These are phyloP conservation scores for Holothuria scabra DNA, from an alignment of 53 echinoderm and acorn worm genomes.

Conservation along the genomic window DNA sequence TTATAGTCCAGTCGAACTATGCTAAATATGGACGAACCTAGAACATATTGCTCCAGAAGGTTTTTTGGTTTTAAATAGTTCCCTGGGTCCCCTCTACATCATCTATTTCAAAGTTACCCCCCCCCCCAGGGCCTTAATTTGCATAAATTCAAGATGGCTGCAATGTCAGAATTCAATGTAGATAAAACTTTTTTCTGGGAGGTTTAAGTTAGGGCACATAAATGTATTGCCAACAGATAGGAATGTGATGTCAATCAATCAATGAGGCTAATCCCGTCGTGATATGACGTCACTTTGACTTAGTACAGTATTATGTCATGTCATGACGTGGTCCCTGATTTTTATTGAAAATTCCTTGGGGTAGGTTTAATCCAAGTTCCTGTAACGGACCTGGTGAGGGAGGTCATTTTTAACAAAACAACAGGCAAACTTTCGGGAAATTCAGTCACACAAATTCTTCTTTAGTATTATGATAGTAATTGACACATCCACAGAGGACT, in stretches of 20 bases:
- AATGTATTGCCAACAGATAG: slow-evolving; percentile 15
- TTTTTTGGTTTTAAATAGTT: slow-evolving; percentile 4
- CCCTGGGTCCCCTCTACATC: slow-evolving; percentile 8
- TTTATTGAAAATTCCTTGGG: slow-evolving; percentile 1
- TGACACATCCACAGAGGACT: slow-evolving; percentile 12
- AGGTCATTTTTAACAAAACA: slow-evolving; percentile 6
- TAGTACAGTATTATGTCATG: slow-evolving; percentile 7
- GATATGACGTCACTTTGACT: slow-evolving; percentile 5
- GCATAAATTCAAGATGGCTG: slow-evolving; percentile 3
- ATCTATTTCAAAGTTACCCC: slow-evolving; percentile 3
- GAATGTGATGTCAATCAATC: slow-evolving; percentile 4
- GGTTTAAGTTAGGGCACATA: slow-evolving; percentile 13
- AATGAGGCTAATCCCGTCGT: slow-evolving; percentile 22
- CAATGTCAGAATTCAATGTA: slow-evolving; percentile 11
- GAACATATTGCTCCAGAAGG: slow-evolving; percentile 4
- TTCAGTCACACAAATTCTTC: slow-evolving; percentile 15
- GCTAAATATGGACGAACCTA: slow-evolving; percentile 4
- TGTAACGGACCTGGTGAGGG: neutral
- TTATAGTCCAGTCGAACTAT: neutral
- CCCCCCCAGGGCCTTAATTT: neutral
- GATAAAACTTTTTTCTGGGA: neutral
- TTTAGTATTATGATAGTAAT: neutral
- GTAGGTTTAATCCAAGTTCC: slow-evolving; percentile 3
- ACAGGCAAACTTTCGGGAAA: slow-evolving; percentile 10
- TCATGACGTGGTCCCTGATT: slow-evolving; percentile 9